These are phyloP conservation scores for Puffinus mauretanicus DNA, from an alignment of 2,113 vertebrate species.

Conservation along the genomic window DNA sequence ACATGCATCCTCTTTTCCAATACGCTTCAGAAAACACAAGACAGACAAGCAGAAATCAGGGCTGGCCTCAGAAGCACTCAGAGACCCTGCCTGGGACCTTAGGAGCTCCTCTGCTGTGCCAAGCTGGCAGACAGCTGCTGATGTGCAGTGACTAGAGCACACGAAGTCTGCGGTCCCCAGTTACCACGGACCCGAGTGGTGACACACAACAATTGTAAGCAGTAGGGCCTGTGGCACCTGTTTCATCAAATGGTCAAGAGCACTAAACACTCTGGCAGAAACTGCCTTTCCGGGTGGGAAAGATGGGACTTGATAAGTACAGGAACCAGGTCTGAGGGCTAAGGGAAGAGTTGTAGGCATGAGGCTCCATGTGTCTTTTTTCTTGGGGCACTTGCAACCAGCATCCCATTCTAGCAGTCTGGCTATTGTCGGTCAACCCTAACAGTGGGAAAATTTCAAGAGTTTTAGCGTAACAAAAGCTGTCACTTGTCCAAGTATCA, in stretches of 20 bases:
- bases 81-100: background rate
- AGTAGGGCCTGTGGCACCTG: background rate
- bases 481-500: background rate
- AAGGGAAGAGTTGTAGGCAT: background rate
- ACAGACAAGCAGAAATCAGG: background rate
- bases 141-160: background rate
- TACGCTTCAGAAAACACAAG: background rate
- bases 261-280: background rate
- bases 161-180: background rate
- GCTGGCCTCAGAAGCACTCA: background rate
- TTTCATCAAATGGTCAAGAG: background rate
- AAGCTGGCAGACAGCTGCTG: background rate
- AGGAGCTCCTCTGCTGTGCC: background rate
- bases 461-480: background rate
- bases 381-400: background rate
- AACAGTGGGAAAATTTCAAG: background rate
- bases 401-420: background rate
- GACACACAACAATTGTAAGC: background rate
- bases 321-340: background rate
- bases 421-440: background rate
- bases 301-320: background rate
- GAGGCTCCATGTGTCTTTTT: background rate
- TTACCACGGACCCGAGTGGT: accelerated
- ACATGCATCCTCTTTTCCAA: background rate
- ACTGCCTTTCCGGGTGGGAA: background rate